These are phyloP conservation scores for Myocastor coypus DNA, from an alignment of 2,113 vertebrate genomes.

Conservation along the genomic window DNA sequence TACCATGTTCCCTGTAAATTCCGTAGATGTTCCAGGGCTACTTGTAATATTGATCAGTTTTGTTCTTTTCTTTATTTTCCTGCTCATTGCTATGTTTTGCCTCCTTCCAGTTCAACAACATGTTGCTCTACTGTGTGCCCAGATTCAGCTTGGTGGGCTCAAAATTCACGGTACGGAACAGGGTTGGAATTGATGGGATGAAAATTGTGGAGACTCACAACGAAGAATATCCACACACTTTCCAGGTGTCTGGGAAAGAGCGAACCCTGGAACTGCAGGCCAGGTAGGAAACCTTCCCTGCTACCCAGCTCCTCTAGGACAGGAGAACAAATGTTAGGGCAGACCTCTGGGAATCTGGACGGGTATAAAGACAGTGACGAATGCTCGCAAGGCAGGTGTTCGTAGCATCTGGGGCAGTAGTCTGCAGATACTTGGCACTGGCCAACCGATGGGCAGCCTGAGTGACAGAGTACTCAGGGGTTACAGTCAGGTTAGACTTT, in stretches of 20 bases:
- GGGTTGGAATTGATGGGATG: conserved; percentile 97
- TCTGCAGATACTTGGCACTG: neutral
- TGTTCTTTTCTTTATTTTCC: neutral
- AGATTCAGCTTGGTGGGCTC: conserved; percentile 97
- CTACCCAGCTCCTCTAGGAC: neutral
- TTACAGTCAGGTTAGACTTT: neutral
- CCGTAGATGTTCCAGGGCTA: neutral
- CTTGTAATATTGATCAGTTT: neutral
- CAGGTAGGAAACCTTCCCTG: conserved; percentile 86
- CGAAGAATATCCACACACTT: conserved; percentile 97
- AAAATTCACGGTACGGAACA: conserved; percentile 95
- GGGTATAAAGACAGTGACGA: neutral
- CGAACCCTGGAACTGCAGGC: conserved; percentile 96
- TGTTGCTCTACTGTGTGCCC: conserved; percentile 98
- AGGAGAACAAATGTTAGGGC: neutral
- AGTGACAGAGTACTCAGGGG: neutral
- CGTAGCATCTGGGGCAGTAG: neutral
- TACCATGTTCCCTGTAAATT: neutral
- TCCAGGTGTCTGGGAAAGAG: conserved; percentile 98
- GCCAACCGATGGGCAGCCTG: neutral
- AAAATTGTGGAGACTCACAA: conserved; percentile 95
- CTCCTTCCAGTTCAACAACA: conserved; percentile 95
- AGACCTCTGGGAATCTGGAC: neutral
- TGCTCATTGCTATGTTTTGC: neutral
- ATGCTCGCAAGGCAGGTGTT: neutral